Base-by-base conservation (phyloP, 2,797 vertebrate genomes). In the Pseudocheirus occidentalis region DNA sequence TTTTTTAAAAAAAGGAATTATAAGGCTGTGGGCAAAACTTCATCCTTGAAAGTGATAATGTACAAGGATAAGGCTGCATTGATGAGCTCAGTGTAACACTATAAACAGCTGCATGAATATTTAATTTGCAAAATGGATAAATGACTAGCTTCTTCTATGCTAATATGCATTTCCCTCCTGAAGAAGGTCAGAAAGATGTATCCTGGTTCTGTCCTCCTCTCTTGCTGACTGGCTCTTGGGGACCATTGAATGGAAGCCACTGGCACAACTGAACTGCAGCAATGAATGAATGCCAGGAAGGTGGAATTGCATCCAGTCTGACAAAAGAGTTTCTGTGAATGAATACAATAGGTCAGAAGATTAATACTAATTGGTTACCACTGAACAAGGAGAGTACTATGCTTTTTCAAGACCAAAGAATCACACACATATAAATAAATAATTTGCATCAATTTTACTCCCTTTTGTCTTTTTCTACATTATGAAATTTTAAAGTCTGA, bases 401-500 rank as follows among this genome's bases (percentile, higher is more conserved):
- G 59, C 58, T 91, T 53, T 91, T 53, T 40, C 55, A 14, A 40
- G 13, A 7, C 21, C 34, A 29, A 31, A 87, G 50, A 55, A 5
- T 0, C 1, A 0, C 1, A 4, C 2, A 0, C 50, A 2, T 0
- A 7, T 14, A 40, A 27, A 57, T 52, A 7, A 55, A 29, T 5
- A 2, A 50, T 87, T 87, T 46, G n/a, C 5, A 87, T 52, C 1
- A 12, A 16, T 90, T 58, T 66, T 14, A 6, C 10, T 18, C 28
- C 55, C 58, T 46, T 0, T n/a, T 16, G n/a, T 58, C 57, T 29
- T 93, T 16, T 73, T 31, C 73, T 50, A 27, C 27, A 21, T 87
- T 87, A 87, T 46, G 73, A 87, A 87, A 87, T 46, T 87, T 87
- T 87, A 50, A 87, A 50, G 66, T 87, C 40, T n/a, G 58, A 31